Percentiles rank a stretch among this genome's conserved stretches.
These are phyloP conservation scores for Bombus pascuorum DNA, from an alignment of 1,140 invertebrate species.

Conservation along the genomic window DNA sequence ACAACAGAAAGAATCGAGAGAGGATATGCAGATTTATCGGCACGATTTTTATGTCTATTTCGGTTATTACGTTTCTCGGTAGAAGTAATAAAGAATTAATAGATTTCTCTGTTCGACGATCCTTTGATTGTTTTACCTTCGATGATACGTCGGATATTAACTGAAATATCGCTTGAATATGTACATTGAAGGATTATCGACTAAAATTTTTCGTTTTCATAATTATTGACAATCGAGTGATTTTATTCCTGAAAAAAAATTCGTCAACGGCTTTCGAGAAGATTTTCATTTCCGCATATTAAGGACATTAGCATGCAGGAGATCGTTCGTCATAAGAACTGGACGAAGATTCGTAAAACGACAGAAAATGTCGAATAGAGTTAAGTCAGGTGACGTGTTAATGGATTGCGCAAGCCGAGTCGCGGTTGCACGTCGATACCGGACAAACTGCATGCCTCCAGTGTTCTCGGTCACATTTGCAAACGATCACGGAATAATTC, in stretches of 20 bases:
- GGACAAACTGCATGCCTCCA: conserved; percentile 56
- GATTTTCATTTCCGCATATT: background rate
- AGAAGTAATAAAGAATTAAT: background rate
- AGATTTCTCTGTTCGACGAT: background rate
- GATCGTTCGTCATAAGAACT: too few species aligned
- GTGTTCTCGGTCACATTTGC: conserved; percentile 50
- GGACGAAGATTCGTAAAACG: background rate
- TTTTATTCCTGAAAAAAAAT: background rate
- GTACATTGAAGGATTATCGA: background rate
- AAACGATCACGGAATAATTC: conserved; percentile 40
- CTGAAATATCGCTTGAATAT: background rate
- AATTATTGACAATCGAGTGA: background rate
- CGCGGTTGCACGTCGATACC: conserved; percentile 47
- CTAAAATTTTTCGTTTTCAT: background rate
- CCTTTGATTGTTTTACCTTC: background rate
- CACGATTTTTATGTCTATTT: conserved; percentile 30
- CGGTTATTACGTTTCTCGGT: conserved; percentile 8
- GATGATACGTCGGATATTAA: background rate
- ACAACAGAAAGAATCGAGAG: conserved; percentile 21
- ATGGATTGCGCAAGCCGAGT: conserved; percentile 54
- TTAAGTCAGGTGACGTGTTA: conserved; percentile 56
- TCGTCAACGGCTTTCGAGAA: background rate
- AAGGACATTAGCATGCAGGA: background rate
- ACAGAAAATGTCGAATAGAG: too few species aligned
- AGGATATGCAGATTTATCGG: conserved; percentile 26